Evolutionary conservation across 2,888 invertebrate species (phyloP).

Genomic region (Lepidonotus clava): DNA sequence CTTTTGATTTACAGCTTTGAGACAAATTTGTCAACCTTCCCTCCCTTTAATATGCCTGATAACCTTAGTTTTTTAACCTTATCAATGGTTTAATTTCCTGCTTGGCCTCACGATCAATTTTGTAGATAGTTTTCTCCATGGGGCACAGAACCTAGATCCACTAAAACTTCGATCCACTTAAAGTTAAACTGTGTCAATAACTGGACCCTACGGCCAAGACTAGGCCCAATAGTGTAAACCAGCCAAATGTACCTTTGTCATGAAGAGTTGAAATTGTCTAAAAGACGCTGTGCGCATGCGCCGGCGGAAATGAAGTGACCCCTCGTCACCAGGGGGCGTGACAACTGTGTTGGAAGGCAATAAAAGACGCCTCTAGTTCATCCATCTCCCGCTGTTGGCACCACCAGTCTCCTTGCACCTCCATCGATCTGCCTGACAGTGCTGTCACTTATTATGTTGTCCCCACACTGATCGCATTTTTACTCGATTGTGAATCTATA

Average conservation of each 20-base stretch:
- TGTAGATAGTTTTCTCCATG: too few species aligned
- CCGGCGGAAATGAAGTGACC: neutral
- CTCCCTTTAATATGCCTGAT: too few species aligned
- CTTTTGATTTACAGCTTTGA: too few species aligned
- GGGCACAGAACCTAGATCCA: too few species aligned
- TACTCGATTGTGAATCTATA: conserved; percentile 6
- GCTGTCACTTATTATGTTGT: neutral
- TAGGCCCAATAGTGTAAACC: too few species aligned
- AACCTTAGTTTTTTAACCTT: too few species aligned
- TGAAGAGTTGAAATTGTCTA: neutral
- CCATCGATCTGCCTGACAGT: conserved; percentile 7
- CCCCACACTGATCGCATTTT: conserved; percentile 1
- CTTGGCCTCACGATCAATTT: too few species aligned
- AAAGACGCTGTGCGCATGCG: neutral
- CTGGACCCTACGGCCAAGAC: too few species aligned
- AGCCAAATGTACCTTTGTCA: neutral
- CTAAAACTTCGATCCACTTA: too few species aligned
- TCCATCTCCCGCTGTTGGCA: neutral
- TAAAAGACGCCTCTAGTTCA: neutral
- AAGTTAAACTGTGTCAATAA: too few species aligned
- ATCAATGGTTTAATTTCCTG: too few species aligned
- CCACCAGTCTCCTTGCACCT: neutral
- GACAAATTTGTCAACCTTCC: too few species aligned
- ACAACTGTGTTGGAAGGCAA: conserved; percentile 2
- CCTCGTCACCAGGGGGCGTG: neutral